Base-by-base conservation (phyloP, 2,797 vertebrate species). In the Mus spretus region DNA sequence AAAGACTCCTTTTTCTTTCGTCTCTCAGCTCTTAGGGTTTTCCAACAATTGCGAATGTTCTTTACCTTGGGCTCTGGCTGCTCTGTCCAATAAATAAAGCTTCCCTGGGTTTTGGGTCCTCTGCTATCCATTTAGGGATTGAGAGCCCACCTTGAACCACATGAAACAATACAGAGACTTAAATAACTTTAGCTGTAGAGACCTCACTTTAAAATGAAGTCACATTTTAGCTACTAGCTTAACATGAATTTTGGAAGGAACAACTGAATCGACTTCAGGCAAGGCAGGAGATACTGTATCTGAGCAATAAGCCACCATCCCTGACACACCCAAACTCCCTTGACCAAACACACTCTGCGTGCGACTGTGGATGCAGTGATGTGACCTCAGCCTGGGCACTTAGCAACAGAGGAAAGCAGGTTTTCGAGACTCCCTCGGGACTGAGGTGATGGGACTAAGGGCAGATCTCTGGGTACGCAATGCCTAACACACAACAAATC, bases 371-470 rank as follows among this genome's bases (percentile, higher is more conserved):
- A n/a, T 17, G 53, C 12, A n/a, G 8, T 74, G 74, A 31, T 55
- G 34, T 80, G 55, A 90, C 50, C 81, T 86, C 50, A 90, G 37
- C 37, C 20, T 47, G 34, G 50, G 22, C 24, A 80, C 81, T 95
- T 95, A 94, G 90, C 81, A 96, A 87, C 87, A 65, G 12, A n/a
- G 44, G 53, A 92, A 96, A 97, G 96, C 26, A 96, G 59, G 28
- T 65, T 77, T 93, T 85, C 83, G 53, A 40, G 24, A 24, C 20
- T 88, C 92, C 90, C 91, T 15, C 9, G 26, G 86, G 44, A 86
- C 57, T n/a, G 10, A 55, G 44, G 79, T 34, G 4, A 37, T 86
- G 81, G 47, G 50, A 92, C 75, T 65, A 87, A 17, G 12, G 37
- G 15, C 31, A 94, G 19, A 90, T 78, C 77, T 94, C 65, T 90